phyloP scores from a whole-genome alignment of 2,888 invertebrate genomes.

The Lymantria dispar region DNA sequence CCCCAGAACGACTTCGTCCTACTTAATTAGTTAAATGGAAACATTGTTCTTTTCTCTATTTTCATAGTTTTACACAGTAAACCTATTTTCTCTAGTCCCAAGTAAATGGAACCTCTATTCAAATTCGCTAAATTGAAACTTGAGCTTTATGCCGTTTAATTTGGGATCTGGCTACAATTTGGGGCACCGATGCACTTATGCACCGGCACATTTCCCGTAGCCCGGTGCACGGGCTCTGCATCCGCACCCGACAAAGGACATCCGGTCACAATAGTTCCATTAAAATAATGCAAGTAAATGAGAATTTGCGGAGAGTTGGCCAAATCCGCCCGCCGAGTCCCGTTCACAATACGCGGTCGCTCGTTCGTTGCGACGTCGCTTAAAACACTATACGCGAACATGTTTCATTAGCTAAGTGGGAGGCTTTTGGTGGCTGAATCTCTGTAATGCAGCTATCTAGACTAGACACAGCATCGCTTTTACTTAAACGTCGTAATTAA shows the following conservation, averaged over 20 bases:
- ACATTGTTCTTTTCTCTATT: slow-evolving; percentile 48
- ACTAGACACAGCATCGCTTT: slow-evolving; percentile 75
- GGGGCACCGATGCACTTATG: slow-evolving; percentile 73
- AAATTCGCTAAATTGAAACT: slow-evolving; percentile 58
- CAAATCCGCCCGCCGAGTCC: slow-evolving; percentile 64
- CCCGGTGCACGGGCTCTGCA: slow-evolving; percentile 62
- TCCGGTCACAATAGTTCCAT: slow-evolving; percentile 80
- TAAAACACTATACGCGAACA: slow-evolving; percentile 79
- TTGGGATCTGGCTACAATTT: slow-evolving; percentile 58
- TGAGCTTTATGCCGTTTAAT: slow-evolving; percentile 58
- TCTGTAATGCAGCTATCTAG: slow-evolving; percentile 77
- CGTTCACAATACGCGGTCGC: slow-evolving; percentile 60
- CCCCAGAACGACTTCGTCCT: slow-evolving; percentile 59
- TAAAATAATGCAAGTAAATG: slow-evolving; percentile 83
- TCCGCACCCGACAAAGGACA: slow-evolving; percentile 76
- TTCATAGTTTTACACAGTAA: slow-evolving; percentile 48
- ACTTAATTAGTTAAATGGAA: slow-evolving; percentile 77
- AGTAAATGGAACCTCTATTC: slow-evolving; percentile 40
- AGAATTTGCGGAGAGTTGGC: slow-evolving; percentile 77
- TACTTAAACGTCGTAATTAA: slow-evolving; percentile 82
- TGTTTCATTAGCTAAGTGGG: slow-evolving; percentile 84
- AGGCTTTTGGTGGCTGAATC: slow-evolving; percentile 82
- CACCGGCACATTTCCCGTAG: slow-evolving; percentile 72
- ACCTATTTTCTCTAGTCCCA: slow-evolving; percentile 41
- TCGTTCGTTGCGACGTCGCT: slow-evolving; percentile 58